These are phyloP conservation scores for Nipponacmea schrenckii DNA, from an alignment of 2,888 invertebrate genomes.

Conservation along the genomic window DNA sequence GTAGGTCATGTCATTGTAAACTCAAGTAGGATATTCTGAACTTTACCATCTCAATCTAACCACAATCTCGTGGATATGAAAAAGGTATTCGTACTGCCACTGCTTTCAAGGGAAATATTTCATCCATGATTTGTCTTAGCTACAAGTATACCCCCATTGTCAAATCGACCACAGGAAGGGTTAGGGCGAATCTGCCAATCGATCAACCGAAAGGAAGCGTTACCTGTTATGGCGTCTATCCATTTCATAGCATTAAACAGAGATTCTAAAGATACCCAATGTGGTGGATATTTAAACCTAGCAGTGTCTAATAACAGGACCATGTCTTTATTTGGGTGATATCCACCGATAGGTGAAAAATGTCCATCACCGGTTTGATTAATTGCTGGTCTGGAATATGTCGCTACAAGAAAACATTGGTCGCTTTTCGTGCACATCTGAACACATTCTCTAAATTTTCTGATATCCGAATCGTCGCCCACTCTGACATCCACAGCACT, in stretches of 20 bases:
- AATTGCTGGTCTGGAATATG: neutral
- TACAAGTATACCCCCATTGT: too few species aligned
- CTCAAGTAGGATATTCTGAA: too few species aligned
- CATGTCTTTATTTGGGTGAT: conserved; percentile 49
- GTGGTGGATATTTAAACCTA: conserved; percentile 65
- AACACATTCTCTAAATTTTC: neutral
- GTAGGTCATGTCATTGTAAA: too few species aligned
- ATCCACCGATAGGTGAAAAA: conserved; percentile 61
- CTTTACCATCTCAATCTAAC: too few species aligned
- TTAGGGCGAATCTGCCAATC: too few species aligned
- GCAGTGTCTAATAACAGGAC: conserved; percentile 64
- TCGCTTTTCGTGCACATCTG: conserved; percentile 1
- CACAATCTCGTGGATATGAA: too few species aligned
- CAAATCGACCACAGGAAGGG: too few species aligned
- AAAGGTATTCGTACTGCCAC: too few species aligned
- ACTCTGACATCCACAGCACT: neutral
- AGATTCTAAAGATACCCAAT: conserved; percentile 55
- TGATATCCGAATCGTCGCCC: neutral
- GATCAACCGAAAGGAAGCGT: neutral
- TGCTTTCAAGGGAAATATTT: too few species aligned
- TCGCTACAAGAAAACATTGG: neutral
- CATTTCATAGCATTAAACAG: conserved; percentile 55
- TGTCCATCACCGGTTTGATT: conserved; percentile 61
- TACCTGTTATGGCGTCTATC: conserved; percentile 46
- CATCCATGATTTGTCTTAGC: too few species aligned